Base-by-base conservation (phyloP, 1,140 invertebrate genomes). In the Drosophila eugracilis region DNA sequence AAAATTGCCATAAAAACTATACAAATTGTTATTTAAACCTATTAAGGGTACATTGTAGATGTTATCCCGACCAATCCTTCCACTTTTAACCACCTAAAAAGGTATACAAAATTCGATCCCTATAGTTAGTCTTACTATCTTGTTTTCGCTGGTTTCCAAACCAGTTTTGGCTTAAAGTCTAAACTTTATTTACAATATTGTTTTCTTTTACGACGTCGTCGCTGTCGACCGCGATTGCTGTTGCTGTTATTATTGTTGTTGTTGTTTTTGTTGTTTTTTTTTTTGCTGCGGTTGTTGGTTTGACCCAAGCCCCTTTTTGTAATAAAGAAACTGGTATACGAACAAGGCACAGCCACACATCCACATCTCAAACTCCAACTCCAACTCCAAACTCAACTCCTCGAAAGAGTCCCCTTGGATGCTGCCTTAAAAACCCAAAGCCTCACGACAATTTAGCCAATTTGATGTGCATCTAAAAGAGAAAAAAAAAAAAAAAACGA, bases 121-220 rank as follows among this genome's bases (percentile, higher is more conserved):
- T 76, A 60, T 4, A 44, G 32, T 34, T 39, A 12, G 14, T 14
- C 24, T 15, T 54, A 7, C 30, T 76, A 49, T 36, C 58, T 78
- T 78, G 75, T 65, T 77, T 71, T 49, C 54, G 55, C 63, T 83
- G 83, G 80, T 73, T 85, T 62, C 37, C 54, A 57, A 85, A 85
- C 81, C 81, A 70, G 81, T 85, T 85, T 85, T 65, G 77, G 59
- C 81, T 80, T 80, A 79, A 81, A 85, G 60, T 85, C 81, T 81
- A 86, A 86, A 88, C 83, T 86, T 85, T 85, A 81, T 85, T 85
- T 85, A 85, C 77, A 85, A 85, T 86, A 85, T 86, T 85, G 81
- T 85, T 86, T 86, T 85, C 81, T 74, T 86, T 85, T 86, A 85
- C 81, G 81, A 80, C 76, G 57, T 50, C 66, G 76, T 71, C 66